Conservation (phyloP, 2,888 invertebrate genomes). For the Watsonalla cultraria region DNA sequence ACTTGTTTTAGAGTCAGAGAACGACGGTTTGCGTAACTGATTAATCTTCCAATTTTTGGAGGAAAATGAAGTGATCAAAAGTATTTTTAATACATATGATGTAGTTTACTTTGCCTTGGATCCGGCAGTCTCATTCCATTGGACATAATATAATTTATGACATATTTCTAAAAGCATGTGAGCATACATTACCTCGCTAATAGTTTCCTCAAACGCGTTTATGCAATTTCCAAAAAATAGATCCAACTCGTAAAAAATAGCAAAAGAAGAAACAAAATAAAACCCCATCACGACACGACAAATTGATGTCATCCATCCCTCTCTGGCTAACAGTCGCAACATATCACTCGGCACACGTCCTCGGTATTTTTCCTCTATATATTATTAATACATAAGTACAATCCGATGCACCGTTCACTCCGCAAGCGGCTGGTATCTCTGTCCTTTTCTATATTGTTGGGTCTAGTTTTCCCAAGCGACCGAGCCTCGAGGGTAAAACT, state of each 20-base stretch:
- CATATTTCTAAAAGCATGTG: no score
- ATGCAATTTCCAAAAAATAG: slow-evolving; percentile 25
- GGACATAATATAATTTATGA: no score
- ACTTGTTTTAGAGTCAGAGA: no score
- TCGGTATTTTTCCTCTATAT: slow-evolving; percentile 78
- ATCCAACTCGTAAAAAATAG: slow-evolving; percentile 25
- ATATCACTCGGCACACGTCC: slow-evolving; percentile 76
- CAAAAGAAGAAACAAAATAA: slow-evolving; percentile 73
- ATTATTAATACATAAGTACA: slow-evolving; percentile 78
- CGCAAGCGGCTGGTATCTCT: slow-evolving; percentile 39
- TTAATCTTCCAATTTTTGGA: no score
- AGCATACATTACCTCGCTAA: neutral
- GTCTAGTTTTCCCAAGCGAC: slow-evolving; percentile 79
- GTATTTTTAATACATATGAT: no score
- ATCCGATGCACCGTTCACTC: slow-evolving; percentile 58
- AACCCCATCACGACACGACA: slow-evolving; percentile 78
- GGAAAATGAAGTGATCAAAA: no score
- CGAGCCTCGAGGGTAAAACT: slow-evolving; percentile 76
- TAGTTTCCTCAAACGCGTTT: slow-evolving; percentile 8
- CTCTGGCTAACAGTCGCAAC: slow-evolving; percentile 76
- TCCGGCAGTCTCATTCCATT: no score
- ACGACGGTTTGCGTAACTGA: no score
- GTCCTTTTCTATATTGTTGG: slow-evolving; percentile 78
- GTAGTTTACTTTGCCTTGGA: no score
- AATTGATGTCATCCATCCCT: slow-evolving; percentile 78